Percentiles rank a stretch among this genome's conserved stretches.
These are phyloP conservation scores for Phrynocephalus forsythii DNA, from an alignment of 2,797 vertebrate species.

Conservation along the genomic window DNA sequence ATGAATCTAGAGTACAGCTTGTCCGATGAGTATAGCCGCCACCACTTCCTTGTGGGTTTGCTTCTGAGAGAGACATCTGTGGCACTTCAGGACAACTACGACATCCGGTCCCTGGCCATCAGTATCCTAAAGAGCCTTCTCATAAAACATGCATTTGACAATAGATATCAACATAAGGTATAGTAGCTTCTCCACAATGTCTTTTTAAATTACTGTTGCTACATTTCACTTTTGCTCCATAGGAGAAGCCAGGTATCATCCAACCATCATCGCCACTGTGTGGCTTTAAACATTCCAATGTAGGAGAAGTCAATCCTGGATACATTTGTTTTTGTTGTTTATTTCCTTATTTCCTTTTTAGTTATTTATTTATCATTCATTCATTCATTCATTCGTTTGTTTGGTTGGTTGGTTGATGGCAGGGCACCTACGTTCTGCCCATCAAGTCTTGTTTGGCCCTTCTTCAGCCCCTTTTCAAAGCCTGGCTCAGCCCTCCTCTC, in stretches of 20 bases:
- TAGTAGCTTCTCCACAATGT: conserved; percentile 46
- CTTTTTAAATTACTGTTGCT: not conserved
- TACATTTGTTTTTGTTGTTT: not conserved
- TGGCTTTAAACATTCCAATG: too few species aligned
- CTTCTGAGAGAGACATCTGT: conserved; percentile 90
- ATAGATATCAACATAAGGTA: conserved; percentile 94
- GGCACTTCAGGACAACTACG: conserved; percentile 88
- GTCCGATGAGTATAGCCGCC: conserved; percentile 94
- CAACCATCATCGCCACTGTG: too few species aligned
- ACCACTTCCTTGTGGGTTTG: conserved; percentile 96
- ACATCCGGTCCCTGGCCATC: conserved; percentile 90
- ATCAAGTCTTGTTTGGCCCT: too few species aligned
- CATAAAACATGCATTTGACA: conserved; percentile 95
- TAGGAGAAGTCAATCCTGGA: too few species aligned
- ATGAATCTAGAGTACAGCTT: conserved; percentile 92
- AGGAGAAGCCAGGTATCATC: too few species aligned
- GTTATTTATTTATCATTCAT: not conserved
- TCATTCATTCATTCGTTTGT: too few species aligned
- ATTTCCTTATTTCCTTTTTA: not conserved
- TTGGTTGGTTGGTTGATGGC: too few species aligned
- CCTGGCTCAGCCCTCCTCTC: not conserved
- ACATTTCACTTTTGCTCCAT: too few species aligned
- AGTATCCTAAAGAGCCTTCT: conserved; percentile 93
- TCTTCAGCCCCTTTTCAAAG: not conserved
- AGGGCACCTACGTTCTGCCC: too few species aligned